A percentile compares a stretch with the other conserved stretches of the same genome.
These are phyloP conservation scores for Arrhopalites spinosus DNA, from an alignment of 2,888 invertebrate genomes.

Conservation along the genomic window DNA sequence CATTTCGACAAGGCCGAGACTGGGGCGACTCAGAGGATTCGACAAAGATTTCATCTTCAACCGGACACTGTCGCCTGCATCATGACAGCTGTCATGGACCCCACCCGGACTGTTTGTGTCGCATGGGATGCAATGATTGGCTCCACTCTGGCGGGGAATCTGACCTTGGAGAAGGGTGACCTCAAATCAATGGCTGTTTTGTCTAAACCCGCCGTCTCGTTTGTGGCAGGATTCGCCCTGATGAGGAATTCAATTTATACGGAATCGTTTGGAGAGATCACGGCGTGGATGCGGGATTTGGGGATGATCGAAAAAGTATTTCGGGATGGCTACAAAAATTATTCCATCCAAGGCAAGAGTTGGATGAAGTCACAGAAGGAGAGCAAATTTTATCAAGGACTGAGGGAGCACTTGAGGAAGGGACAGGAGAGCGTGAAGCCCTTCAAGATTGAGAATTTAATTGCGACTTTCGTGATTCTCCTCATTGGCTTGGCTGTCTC, in stretches of 20 bases:
- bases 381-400: background rate
- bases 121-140: background rate
- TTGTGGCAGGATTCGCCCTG: constrained; percentile 6
- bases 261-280: background rate
- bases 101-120: background rate
- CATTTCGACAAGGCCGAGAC: constrained; percentile 6
- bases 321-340: background rate
- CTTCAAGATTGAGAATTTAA: background rate
- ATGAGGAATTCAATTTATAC: constrained; percentile 3
- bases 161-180: constrained; percentile 1
- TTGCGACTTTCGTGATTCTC: background rate
- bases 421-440: background rate
- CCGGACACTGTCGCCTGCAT: background rate
- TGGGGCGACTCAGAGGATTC: background rate
- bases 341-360: background rate
- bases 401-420: background rate
- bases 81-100: constrained; percentile 3
- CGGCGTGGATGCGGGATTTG: background rate
- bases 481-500: no score
- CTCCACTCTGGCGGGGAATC: constrained; percentile 10
- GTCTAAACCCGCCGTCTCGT: background rate
- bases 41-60: background rate
- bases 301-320: background rate
- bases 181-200: background rate
- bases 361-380: constrained; percentile 11